Conservation (phyloP, 2,888 invertebrate genomes). For the Drosophila subquinaria region DNA sequence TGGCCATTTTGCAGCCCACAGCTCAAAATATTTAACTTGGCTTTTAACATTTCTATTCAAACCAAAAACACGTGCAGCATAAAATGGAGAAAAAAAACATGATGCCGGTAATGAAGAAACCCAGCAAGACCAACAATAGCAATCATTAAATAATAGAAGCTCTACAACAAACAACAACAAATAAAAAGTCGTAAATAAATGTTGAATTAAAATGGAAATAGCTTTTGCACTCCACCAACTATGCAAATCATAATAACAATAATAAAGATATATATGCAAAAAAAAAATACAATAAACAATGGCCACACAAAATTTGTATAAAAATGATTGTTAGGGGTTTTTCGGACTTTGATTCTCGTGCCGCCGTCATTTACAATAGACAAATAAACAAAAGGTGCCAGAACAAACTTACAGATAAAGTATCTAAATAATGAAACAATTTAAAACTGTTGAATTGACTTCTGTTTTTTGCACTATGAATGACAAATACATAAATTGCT, state of each 20-base stretch:
- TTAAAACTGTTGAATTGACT: conserved; percentile 62
- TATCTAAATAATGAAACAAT: conserved; percentile 52
- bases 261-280: not conserved
- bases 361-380: conserved; percentile 31
- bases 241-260: conserved; percentile 48
- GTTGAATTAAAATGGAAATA: conserved; percentile 53
- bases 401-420: conserved; percentile 48
- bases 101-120: conserved; percentile 41
- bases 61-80: conserved; percentile 68
- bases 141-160: conserved; percentile 62
- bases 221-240: conserved; percentile 43
- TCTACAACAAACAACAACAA: conserved; percentile 27
- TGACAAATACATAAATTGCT: conserved; percentile 40
- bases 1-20: conserved; percentile 45
- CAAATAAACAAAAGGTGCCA: conserved; percentile 40
- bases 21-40: conserved; percentile 39
- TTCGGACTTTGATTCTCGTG: conserved; percentile 25
- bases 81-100: conserved; percentile 16
- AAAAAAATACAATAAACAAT: conserved; percentile 30
- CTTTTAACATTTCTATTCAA: conserved; percentile 48
- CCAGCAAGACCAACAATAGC: conserved; percentile 53
- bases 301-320: conserved; percentile 34
- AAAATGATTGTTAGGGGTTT: conserved; percentile 42
- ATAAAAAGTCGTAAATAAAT: conserved; percentile 56
- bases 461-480: conserved; percentile 49